phyloP scores from a whole-genome alignment of 2,888 invertebrate genomes.

The Drosophila incognita region DNA sequence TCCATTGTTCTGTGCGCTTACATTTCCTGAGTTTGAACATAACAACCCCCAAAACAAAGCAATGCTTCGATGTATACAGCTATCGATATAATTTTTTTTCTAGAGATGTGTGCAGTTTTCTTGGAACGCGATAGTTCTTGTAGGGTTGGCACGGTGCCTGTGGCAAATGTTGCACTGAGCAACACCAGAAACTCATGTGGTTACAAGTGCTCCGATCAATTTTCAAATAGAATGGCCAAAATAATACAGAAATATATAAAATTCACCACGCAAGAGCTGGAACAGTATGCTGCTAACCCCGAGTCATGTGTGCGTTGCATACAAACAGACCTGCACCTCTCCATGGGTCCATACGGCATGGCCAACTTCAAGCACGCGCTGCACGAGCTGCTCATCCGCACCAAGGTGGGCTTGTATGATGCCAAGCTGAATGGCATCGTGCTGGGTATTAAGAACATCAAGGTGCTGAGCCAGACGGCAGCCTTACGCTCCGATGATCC shows the following conservation, averaged over 20 bases:
- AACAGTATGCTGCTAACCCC: constrained; percentile 85
- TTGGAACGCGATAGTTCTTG: constrained; percentile 3
- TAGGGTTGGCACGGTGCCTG: constrained; percentile 29
- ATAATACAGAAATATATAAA: constrained; percentile 82
- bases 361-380: constrained; percentile 85
- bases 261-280: constrained; percentile 85
- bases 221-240: constrained; percentile 74
- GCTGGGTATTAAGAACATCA: constrained; percentile 87
- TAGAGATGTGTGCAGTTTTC: background rate
- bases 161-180: constrained; percentile 17
- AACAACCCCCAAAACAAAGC: constrained; percentile 26
- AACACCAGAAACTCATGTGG: constrained; percentile 61
- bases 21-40: constrained; percentile 21
- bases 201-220: constrained; percentile 6
- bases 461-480: constrained; percentile 86
- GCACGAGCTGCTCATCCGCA: constrained; percentile 83
- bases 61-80: constrained; percentile 6
- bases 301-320: constrained; percentile 86
- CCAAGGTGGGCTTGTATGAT: constrained; percentile 86
- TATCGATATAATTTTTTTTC: constrained; percentile 14
- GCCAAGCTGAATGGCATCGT: constrained; percentile 87
- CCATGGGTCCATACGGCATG: constrained; percentile 86
- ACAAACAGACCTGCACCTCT: constrained; percentile 85
- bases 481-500: constrained; percentile 86
- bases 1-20: constrained; percentile 12